These are phyloP conservation scores for Macaria notata DNA, from an alignment of 2,888 invertebrate species.

Conservation along the genomic window DNA sequence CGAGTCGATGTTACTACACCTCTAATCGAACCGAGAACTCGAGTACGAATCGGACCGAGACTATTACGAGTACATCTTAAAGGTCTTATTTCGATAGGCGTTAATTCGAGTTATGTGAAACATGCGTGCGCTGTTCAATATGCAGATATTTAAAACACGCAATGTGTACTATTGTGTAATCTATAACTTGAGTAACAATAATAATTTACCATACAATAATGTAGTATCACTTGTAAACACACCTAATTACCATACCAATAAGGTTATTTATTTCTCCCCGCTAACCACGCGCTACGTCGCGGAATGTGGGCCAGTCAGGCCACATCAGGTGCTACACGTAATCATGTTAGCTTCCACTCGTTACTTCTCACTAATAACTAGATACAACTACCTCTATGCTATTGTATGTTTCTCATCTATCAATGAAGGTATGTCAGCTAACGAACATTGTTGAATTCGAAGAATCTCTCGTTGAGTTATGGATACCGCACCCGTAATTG, in stretches of 20 bases:
- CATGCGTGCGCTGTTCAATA: conserved; percentile 3
- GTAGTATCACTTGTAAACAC: too few relatives aligned
- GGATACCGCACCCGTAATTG: not conserved
- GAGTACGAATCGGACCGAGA: too few relatives aligned
- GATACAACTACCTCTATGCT: not conserved
- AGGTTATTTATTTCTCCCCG: too few relatives aligned
- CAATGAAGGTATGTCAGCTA: conserved; percentile 2
- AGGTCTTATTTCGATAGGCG: conserved; percentile 6
- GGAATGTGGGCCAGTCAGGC: conserved; percentile 18
- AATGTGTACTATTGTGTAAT: too few relatives aligned
- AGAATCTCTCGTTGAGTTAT: conserved; percentile 15
- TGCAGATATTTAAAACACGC: too few relatives aligned
- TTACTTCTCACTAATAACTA: conserved; percentile 10
- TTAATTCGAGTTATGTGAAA: conserved; percentile 10
- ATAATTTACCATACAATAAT: too few relatives aligned
- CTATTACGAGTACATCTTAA: conserved; percentile 5
- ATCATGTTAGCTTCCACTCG: conserved; percentile 15
- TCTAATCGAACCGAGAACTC: too few relatives aligned
- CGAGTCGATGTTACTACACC: conserved; percentile 19
- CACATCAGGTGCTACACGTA: conserved; percentile 12
- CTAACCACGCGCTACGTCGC: conserved; percentile 7
- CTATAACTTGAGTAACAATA: too few relatives aligned
- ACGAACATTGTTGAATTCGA: conserved; percentile 9
- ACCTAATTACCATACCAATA: too few relatives aligned
- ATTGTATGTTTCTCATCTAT: conserved; percentile 3